Evolutionary conservation across 2,797 vertebrate genomes (phyloP).

Genomic region (Melanotaenia trifasciata): DNA sequence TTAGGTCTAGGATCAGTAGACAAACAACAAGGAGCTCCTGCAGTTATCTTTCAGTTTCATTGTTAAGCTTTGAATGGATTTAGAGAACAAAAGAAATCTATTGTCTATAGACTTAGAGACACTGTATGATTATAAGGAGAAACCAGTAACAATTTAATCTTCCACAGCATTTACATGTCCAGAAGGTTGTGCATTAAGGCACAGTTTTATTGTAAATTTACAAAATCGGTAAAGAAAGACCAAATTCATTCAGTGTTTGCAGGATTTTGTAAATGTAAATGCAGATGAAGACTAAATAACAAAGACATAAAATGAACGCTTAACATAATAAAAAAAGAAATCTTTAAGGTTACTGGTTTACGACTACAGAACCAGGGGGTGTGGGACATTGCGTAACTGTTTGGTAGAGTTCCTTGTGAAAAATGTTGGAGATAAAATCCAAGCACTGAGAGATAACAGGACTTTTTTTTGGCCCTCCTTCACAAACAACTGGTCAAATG

Average conservation of each 20-base stretch:
- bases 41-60: constrained; percentile 50
- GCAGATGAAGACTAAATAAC: constrained; percentile 68
- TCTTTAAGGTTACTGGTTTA: constrained; percentile 71
- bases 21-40: constrained; percentile 67
- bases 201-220: constrained; percentile 12
- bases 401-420: constrained; percentile 65
- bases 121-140: constrained; percentile 46
- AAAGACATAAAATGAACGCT: constrained; percentile 45
- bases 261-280: constrained; percentile 55
- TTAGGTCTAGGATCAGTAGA: constrained; percentile 59
- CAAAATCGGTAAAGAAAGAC: constrained; percentile 21
- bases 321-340: constrained; percentile 44
- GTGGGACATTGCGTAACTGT: constrained; percentile 62
- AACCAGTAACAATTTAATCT: constrained; percentile 66
- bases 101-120: constrained; percentile 53
- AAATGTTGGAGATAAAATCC: constrained; percentile 49
- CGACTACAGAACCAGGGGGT: constrained; percentile 59
- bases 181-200: constrained; percentile 14
- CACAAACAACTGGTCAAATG: constrained; percentile 85
- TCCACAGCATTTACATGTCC: constrained; percentile 66
- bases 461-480: constrained; percentile 52
- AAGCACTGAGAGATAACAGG: constrained; percentile 41
- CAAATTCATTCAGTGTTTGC: constrained; percentile 29
- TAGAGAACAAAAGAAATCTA: constrained; percentile 57
- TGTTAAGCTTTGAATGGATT: constrained; percentile 64